Evolutionary conservation across 92 coral and sea anemone species (phyloP).

Genomic region (Phenganax marumi): DNA sequence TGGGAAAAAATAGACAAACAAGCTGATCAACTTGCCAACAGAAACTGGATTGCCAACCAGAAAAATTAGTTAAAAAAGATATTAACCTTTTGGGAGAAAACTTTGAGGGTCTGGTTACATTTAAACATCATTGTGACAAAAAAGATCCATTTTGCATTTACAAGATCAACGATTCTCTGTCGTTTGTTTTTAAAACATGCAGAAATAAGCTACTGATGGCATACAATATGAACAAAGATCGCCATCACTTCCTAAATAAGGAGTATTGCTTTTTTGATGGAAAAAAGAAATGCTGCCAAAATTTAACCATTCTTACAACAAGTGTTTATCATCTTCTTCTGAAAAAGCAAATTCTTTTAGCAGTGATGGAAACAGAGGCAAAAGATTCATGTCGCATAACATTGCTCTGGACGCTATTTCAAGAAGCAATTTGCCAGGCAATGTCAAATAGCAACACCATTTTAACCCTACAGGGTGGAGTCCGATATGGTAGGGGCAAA

Average conservation of each 20-base stretch:
- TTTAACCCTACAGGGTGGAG: constrained; percentile 41
- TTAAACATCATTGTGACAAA: background rate
- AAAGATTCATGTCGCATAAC: constrained; percentile 34
- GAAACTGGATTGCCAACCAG: background rate
- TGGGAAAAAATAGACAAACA: background rate
- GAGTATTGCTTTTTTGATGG: no score
- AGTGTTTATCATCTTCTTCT: no score
- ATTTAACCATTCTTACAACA: constrained; percentile 43
- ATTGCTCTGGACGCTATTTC: constrained; percentile 30
- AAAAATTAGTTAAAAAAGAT: background rate
- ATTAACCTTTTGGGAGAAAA: background rate
- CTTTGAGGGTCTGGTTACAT: background rate
- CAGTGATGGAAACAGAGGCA: no score
- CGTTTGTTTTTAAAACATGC: constrained; percentile 62
- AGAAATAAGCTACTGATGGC: constrained; percentile 41
- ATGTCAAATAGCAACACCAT: background rate
- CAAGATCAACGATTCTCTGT: no score
- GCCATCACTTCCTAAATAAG: constrained; percentile 59
- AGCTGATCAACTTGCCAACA: background rate
- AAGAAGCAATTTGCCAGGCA: constrained; percentile 23
- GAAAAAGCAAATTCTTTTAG: no score
- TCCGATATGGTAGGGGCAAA: no score
- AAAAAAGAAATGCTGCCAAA: constrained; percentile 56
- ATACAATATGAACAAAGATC: constrained; percentile 41
- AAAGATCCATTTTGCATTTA: background rate